Evolutionary conservation across 2,113 vertebrate genomes (phyloP).

Genomic region (Syrmaticus mikado): DNA sequence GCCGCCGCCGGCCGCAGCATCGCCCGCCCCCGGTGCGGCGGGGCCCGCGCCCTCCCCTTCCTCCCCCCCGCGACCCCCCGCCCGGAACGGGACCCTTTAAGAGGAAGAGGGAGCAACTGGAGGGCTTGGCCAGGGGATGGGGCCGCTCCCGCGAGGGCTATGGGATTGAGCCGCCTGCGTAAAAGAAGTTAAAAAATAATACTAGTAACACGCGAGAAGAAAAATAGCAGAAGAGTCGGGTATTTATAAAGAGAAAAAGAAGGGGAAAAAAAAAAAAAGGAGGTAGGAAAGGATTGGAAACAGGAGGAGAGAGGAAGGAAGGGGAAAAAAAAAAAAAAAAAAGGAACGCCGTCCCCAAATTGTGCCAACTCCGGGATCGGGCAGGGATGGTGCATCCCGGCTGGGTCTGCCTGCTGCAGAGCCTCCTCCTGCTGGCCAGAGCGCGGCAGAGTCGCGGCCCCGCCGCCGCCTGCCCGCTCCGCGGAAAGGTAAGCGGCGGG

Average conservation of each 20-base stretch:
- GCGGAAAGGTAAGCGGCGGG: conserved; percentile 25
- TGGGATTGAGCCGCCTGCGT: no score
- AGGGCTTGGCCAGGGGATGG: neutral
- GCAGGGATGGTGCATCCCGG: neutral
- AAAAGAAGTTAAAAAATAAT: neutral
- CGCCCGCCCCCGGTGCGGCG: neutral
- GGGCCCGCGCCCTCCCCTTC: neutral
- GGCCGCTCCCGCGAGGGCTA: neutral
- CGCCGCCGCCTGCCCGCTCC: neutral
- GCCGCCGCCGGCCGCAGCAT: neutral
- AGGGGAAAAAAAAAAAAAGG: no score
- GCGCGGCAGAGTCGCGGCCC: neutral
- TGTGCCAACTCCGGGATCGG: no score
- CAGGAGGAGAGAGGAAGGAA: no score
- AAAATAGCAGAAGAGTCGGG: no score
- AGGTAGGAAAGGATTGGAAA: neutral
- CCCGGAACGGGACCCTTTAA: conserved; percentile 14
- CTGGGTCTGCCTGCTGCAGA: neutral
- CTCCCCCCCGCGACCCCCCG: neutral
- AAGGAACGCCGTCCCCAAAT: neutral
- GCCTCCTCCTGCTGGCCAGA: conserved; percentile 31
- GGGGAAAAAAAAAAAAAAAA: no score
- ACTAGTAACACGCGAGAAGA: no score
- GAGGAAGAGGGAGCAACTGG: neutral
- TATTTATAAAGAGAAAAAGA: no score